A percentile compares a stretch with the other conserved stretches of the same genome.
These are phyloP conservation scores for Rhadina sibilatrix DNA, from an alignment of 2,113 vertebrate genomes.

Conservation along the genomic window DNA sequence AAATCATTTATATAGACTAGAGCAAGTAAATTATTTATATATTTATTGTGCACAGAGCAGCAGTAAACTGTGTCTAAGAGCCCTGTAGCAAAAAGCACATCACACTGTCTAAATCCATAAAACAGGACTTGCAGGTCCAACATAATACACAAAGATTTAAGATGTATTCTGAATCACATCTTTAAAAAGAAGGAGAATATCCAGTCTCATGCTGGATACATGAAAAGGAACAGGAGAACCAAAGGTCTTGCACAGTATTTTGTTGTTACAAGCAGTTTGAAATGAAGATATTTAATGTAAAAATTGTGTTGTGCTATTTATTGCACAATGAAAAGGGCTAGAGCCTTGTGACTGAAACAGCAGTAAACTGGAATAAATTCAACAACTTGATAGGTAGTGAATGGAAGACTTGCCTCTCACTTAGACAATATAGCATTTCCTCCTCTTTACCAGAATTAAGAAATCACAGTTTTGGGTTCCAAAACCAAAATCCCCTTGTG, in stretches of 20 bases:
- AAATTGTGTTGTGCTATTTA: neutral
- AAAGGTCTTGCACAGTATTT: neutral
- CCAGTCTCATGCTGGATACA: neutral
- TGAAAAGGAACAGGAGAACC: neutral
- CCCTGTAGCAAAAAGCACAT: constrained; percentile 20
- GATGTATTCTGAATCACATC: neutral
- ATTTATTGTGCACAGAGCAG: constrained; percentile 40
- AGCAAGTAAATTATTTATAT: constrained; percentile 64
- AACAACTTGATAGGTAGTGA: neutral
- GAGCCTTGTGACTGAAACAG: neutral
- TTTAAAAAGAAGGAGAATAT: neutral
- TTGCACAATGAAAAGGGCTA: neutral
- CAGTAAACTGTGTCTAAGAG: constrained; percentile 56
- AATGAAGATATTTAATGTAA: neutral
- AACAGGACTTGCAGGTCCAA: neutral
- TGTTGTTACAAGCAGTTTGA: neutral
- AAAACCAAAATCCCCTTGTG: neutral
- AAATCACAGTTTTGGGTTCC: neutral
- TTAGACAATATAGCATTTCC: neutral
- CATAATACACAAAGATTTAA: constrained; percentile 16
- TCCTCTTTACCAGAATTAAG: neutral
- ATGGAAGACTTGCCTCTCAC: neutral
- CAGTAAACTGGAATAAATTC: neutral
- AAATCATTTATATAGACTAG: constrained; percentile 68
- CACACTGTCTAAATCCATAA: constrained; percentile 40